Percentiles rank a stretch among this genome's conserved stretches.
Evolutionary conservation across 2,797 vertebrate genomes (phyloP).

Genomic region (Falco biarmicus): DNA sequence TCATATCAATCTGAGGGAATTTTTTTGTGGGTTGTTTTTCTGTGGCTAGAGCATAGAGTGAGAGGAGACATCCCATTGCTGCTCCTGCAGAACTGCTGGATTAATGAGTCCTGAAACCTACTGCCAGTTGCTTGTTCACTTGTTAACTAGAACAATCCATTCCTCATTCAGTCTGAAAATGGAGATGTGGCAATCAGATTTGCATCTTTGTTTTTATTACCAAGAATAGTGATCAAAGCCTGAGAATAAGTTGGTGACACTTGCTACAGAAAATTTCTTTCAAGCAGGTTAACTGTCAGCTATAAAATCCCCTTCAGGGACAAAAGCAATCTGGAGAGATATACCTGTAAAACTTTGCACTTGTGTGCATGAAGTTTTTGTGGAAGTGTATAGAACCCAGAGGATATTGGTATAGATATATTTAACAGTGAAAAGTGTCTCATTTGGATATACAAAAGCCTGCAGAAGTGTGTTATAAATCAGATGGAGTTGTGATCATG

Average conservation of each 20-base stretch:
- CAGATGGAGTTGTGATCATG: neutral
- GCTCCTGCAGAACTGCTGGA: neutral
- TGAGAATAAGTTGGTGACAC: neutral
- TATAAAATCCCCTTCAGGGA: neutral
- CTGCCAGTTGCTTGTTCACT: neutral
- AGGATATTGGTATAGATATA: neutral
- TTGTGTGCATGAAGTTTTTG: neutral
- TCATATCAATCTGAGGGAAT: neutral
- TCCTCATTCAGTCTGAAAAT: neutral
- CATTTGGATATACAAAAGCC: neutral
- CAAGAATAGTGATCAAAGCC: neutral
- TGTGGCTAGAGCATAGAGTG: neutral
- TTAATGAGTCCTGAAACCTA: neutral
- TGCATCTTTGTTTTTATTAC: neutral
- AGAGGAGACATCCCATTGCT: neutral
- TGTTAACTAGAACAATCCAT: neutral
- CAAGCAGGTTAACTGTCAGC: neutral
- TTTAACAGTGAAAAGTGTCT: neutral
- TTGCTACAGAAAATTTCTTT: neutral
- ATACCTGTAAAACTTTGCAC: neutral
- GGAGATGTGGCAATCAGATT: neutral
- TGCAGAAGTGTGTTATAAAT: neutral
- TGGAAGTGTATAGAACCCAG: neutral
- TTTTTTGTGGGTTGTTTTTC: neutral
- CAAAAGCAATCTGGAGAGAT: neutral